Base-by-base conservation (phyloP, 53 echinoderm and acorn worm species). In the Astropecten irregularis region DNA sequence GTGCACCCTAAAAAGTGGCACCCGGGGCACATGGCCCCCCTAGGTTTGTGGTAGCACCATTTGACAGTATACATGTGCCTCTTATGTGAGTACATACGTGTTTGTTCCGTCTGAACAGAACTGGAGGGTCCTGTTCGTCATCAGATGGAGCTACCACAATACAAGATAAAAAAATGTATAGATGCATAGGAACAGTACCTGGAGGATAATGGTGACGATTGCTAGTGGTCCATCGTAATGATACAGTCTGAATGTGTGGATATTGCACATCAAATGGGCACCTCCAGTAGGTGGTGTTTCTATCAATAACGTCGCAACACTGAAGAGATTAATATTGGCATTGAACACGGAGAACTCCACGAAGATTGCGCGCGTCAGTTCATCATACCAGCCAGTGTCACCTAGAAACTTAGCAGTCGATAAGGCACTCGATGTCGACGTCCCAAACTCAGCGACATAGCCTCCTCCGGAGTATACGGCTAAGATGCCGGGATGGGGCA, bases 281-380 rank as follows among this genome's bases (percentile, higher is more conserved):
- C 92, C 92, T 30, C 92, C 92, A 19, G 48, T 32, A 3, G 92
- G 49, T 9, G 89, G 86, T 8, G 69, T 74, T 46, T 92, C 92
- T 11, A 82, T 61, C 67, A 92, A 37, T 38, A 92, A 59, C 11
- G 86, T 89, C 16, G 64, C 87, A 32, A 92, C 86, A 27, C 92
- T 92, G 71, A 92, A 92, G 28, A 92, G 82, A 61, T 92, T 89
- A 14, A 83, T 40, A 66, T 92, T 92, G 15, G 83, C 92, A 40
- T 92, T 92, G 83, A 83, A 92, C 40, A 92, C 83, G 3, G 92
- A 86, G 38, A 92, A 92, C 65, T 92, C 92, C 2, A 83, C 69
- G 68, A 92, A 92, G 51, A 92, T 83, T 0, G 92, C 92, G 0
- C 92, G 66, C 1, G 92, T 92, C 23, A 85, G 81, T 54, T 73